These are phyloP conservation scores for Leucania comma DNA, from an alignment of 2,888 invertebrate species.

Conservation along the genomic window DNA sequence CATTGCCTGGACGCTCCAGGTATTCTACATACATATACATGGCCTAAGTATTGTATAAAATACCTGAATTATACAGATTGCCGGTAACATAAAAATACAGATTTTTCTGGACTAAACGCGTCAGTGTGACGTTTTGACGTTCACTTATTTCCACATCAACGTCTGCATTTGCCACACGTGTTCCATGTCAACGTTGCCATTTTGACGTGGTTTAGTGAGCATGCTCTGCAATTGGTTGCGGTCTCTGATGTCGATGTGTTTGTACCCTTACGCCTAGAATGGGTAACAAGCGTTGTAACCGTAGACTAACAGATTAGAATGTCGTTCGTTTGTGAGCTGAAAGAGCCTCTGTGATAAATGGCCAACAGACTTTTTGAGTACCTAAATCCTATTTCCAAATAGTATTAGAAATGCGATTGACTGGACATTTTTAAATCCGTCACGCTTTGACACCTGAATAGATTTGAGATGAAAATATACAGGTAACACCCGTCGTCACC, in stretches of 20 bases:
- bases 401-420: not conserved
- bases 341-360: not conserved
- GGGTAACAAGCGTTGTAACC: not conserved
- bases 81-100: too few relatives aligned
- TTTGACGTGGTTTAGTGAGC: constrained; percentile 12
- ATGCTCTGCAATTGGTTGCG: constrained; percentile 25
- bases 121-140: not conserved
- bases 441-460: not conserved
- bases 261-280: not conserved
- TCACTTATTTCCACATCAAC: not conserved
- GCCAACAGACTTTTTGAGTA: not conserved
- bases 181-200: not conserved
- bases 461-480: not conserved
- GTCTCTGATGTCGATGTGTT: constrained; percentile 19
- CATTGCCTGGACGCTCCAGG: too few relatives aligned
- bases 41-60: too few relatives aligned
- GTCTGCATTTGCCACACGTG: not conserved
- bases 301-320: not conserved
- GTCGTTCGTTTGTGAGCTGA: not conserved
- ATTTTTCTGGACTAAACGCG: not conserved
- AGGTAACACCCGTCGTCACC: too few relatives aligned
- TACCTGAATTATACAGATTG: too few relatives aligned
- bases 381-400: not conserved
- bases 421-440: too few relatives aligned
- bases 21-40: too few relatives aligned